Base-by-base conservation (phyloP, 2,113 vertebrate genomes). In the Saccopteryx bilineata region DNA sequence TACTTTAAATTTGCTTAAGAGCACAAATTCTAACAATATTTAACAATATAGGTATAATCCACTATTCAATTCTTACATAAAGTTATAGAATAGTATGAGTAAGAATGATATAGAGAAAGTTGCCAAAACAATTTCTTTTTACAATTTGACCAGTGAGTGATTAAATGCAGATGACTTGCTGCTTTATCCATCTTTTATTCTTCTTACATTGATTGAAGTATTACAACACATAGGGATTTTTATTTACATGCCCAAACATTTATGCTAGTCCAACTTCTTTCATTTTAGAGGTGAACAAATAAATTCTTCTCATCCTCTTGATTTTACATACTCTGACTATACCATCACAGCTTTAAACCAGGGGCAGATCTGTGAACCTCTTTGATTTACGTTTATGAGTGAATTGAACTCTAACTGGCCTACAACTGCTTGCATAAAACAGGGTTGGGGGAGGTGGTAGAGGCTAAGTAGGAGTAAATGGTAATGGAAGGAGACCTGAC, bases 61-160 rank as follows among this genome's bases (percentile, higher is more conserved):
- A 79, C 58, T 72, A 31, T 26, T 80, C 23, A 79, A 5, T 80
- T 89, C 58, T 94, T 28, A 93, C 39, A 50, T 54, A 66, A 95
- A 31, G 13, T 54, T 65, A 56, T 52, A 58, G 10, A 12, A 61
- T 21, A 54, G 33, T 68, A 46, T 26, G 56, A 56, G 28, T 69
- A 80, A 72, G 68, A 58, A 54, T 54, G 76, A 84, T 18, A 19
- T 7, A 65, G 9, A 75, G 26, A 90, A 68, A 33, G 5, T 15
- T 81, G 33, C 13, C 54, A 48, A 91, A 39, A 69, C 31, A 68
- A 15, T 75, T 78, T 61, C n/a, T 39, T 14, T 66, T 58, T 7
- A 56, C 11, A 39, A 6, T 48, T 31, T 48, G 23, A n/a, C 19
- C 61, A 61, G 17, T 56, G 82, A 89, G 17, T 56, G 82, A 89